Evolutionary conservation across 2,888 invertebrate species (phyloP).

Genomic region (Hoplodrina ambigua): DNA sequence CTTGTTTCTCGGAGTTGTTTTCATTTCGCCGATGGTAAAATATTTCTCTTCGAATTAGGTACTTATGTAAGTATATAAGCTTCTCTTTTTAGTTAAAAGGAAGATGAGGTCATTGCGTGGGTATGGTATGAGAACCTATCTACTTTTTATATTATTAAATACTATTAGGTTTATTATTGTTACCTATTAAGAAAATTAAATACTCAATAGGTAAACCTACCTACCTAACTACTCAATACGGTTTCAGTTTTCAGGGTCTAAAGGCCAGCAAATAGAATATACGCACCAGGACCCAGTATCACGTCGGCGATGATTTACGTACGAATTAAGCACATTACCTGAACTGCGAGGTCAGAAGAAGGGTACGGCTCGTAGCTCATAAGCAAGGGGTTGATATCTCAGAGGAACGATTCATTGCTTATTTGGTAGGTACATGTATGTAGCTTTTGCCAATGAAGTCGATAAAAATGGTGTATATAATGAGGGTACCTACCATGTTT

Average conservation of each 20-base stretch:
- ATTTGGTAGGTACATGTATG: conserved; percentile 41
- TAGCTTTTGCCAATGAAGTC: too few relatives aligned
- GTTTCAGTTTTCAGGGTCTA: background rate
- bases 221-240: background rate
- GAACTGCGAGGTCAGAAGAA: conserved; percentile 5
- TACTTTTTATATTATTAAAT: too few relatives aligned
- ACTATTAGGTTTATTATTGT: too few relatives aligned
- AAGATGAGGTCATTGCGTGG: background rate
- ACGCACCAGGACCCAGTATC: background rate
- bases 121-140: conserved; percentile 3
- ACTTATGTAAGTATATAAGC: conserved; percentile 3
- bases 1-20: conserved; percentile 59
- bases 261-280: background rate
- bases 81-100: background rate
- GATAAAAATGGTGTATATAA: too few relatives aligned
- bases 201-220: background rate
- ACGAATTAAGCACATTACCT: background rate
- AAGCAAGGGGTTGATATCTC: conserved; percentile 49
- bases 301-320: background rate
- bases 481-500: too few relatives aligned
- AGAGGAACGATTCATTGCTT: conserved; percentile 54
- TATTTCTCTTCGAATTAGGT: conserved; percentile 35
- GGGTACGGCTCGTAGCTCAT: background rate
- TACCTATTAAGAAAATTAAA: too few relatives aligned
- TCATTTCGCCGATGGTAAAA: conserved; percentile 56